A percentile compares a stretch with the other conserved stretches of the same genome.
Evolutionary conservation across 2,888 invertebrate species (phyloP).

Genomic region (Pollenia labialis): DNA sequence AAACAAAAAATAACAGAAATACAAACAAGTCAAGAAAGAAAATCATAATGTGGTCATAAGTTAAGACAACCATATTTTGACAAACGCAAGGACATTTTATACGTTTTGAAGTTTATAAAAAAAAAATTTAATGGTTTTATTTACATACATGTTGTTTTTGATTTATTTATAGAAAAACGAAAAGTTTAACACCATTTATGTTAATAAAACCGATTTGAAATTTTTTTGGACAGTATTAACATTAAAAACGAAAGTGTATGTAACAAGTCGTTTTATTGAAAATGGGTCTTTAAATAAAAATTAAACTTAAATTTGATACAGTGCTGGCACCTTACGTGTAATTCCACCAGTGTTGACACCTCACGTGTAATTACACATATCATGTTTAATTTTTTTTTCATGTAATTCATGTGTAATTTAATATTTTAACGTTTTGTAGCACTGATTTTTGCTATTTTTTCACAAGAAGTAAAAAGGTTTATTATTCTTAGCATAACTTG

Average conservation of each 20-base stretch:
- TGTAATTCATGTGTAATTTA: too few relatives aligned
- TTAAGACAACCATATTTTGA: slow-evolving; percentile 35
- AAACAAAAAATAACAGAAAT: not conserved
- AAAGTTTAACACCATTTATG: slow-evolving; percentile 18
- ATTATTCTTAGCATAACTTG: too few relatives aligned
- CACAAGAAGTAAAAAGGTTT: too few relatives aligned
- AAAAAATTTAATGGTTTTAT: slow-evolving; percentile 20
- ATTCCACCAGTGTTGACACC: too few relatives aligned
- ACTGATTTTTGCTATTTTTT: too few relatives aligned
- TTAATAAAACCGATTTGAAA: not conserved
- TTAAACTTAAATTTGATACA: not conserved
- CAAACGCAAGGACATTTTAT: slow-evolving; percentile 48
- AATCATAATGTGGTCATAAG: slow-evolving; percentile 62
- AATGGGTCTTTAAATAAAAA: not conserved
- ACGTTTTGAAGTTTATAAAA: slow-evolving; percentile 14
- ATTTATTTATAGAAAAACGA: slow-evolving; percentile 20
- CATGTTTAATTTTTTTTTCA: too few relatives aligned
- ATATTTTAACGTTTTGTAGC: too few relatives aligned
- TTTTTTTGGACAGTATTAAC: not conserved
- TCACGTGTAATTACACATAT: too few relatives aligned
- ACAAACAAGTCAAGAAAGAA: not conserved
- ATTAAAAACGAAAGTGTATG: not conserved
- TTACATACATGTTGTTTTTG: slow-evolving; percentile 18
- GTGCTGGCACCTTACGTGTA: too few relatives aligned
- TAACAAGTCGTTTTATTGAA: not conserved